Evolutionary conservation across 2,888 invertebrate genomes (phyloP).

Genomic region (Cosmia trapezina): DNA sequence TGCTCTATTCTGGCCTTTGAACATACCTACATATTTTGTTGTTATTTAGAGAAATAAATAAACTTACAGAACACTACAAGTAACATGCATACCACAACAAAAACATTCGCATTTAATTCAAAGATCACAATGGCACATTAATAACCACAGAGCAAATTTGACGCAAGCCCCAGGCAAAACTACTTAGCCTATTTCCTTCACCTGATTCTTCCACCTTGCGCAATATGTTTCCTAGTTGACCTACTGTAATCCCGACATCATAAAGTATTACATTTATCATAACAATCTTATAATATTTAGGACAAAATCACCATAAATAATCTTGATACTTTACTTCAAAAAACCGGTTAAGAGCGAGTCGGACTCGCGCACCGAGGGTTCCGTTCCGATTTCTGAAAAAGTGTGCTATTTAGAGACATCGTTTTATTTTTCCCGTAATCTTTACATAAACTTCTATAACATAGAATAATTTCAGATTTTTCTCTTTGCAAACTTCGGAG

Average conservation of each 20-base stretch:
- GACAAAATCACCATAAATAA: not conserved
- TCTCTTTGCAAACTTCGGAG: no score
- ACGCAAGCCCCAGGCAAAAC: constrained; percentile 40
- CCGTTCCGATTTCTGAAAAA: no score
- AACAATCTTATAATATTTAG: constrained; percentile 7
- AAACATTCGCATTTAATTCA: constrained; percentile 35
- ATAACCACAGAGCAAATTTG: constrained; percentile 34
- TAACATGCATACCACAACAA: not conserved
- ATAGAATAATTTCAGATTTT: no score
- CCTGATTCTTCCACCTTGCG: constrained; percentile 43
- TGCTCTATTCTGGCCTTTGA: no score
- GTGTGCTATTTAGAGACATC: no score
- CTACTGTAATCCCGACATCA: not conserved
- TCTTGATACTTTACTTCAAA: not conserved
- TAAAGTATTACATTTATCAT: constrained; percentile 20
- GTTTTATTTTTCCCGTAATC: no score
- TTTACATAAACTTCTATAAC: no score
- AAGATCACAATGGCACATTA: constrained; percentile 56
- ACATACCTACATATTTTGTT: not conserved
- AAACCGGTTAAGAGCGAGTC: no score
- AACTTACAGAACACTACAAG: not conserved
- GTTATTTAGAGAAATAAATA: not conserved
- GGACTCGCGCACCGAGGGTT: no score
- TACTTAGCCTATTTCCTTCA: constrained; percentile 44
- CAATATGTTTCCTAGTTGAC: constrained; percentile 18